These are phyloP conservation scores for Astyanax mexicanus DNA, from an alignment of 2,797 vertebrate genomes.

Conservation along the genomic window DNA sequence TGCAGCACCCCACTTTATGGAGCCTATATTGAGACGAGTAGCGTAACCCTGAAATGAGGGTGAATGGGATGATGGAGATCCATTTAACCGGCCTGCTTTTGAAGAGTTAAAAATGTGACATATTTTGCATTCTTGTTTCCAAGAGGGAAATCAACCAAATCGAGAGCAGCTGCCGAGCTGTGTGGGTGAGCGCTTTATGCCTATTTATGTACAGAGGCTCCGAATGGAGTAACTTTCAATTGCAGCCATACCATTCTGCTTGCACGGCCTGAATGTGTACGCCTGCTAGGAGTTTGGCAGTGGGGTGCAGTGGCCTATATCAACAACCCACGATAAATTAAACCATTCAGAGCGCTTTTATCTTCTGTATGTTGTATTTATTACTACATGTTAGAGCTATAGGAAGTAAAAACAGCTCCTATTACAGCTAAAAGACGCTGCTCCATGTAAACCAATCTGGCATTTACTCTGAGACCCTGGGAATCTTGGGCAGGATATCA, in stretches of 20 bases:
- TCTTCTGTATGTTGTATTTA: not conserved
- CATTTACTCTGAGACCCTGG: not conserved
- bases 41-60: constrained; percentile 27
- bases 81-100: constrained; percentile 38
- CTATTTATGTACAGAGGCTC: constrained; percentile 76
- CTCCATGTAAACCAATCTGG: not conserved
- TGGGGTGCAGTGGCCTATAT: not conserved
- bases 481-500: not conserved
- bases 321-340: not conserved
- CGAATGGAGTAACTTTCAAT: constrained; percentile 34
- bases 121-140: constrained; percentile 58
- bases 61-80: constrained; percentile 38
- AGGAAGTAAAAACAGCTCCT: not conserved
- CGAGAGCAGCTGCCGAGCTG: constrained; percentile 69
- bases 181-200: constrained; percentile 76
- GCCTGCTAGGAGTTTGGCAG: constrained; percentile 23
- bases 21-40: constrained; percentile 3
- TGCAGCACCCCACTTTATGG: not conserved
- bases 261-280: constrained; percentile 26
- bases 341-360: not conserved
- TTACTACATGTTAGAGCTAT: not conserved
- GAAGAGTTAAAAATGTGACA: constrained; percentile 52
- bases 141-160: constrained; percentile 76
- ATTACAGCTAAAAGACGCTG: not conserved
- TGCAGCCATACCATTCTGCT: constrained; percentile 13